phyloP scores from a whole-genome alignment of 2,797 vertebrate genomes.

The Gallirallus australis region DNA sequence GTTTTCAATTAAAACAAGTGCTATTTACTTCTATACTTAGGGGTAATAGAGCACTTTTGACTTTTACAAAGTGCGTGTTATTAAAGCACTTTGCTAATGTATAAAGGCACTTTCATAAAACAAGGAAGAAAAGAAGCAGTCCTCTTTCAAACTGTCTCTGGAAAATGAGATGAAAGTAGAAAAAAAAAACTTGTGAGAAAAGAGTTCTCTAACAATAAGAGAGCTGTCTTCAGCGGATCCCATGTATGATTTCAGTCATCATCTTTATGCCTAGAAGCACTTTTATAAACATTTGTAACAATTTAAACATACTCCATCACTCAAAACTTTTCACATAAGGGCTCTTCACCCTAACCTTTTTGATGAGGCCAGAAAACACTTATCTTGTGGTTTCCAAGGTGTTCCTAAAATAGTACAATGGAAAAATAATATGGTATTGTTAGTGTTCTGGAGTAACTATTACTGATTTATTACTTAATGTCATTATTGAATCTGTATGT shows the following conservation, averaged over 20 bases:
- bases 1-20: constrained; percentile 74
- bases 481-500: constrained; percentile 29
- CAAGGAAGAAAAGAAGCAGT: constrained; percentile 60
- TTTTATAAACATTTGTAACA: constrained; percentile 69
- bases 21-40: constrained; percentile 66
- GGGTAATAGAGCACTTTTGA: constrained; percentile 67
- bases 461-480: constrained; percentile 32
- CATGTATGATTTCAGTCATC: constrained; percentile 56
- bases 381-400: constrained; percentile 54
- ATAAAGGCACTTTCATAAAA: constrained; percentile 64
- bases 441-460: constrained; percentile 25
- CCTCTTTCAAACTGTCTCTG: constrained; percentile 68
- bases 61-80: constrained; percentile 28
- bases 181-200: constrained; percentile 28
- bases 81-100: constrained; percentile 71
- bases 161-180: constrained; percentile 70
- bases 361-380: constrained; percentile 67
- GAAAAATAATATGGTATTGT: constrained; percentile 37
- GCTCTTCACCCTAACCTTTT: constrained; percentile 70
- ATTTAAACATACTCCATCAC: constrained; percentile 66
- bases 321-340: constrained; percentile 66
- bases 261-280: constrained; percentile 67
- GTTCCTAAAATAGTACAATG: constrained; percentile 56
- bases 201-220: constrained; percentile 67
- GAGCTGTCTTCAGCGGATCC: constrained; percentile 52